Evolutionary conservation across 64 coral and sea anemone genomes (phyloP), one percentile per base, ranked within the genome.

Genomic region (Actinia tenebrosa): DNA sequence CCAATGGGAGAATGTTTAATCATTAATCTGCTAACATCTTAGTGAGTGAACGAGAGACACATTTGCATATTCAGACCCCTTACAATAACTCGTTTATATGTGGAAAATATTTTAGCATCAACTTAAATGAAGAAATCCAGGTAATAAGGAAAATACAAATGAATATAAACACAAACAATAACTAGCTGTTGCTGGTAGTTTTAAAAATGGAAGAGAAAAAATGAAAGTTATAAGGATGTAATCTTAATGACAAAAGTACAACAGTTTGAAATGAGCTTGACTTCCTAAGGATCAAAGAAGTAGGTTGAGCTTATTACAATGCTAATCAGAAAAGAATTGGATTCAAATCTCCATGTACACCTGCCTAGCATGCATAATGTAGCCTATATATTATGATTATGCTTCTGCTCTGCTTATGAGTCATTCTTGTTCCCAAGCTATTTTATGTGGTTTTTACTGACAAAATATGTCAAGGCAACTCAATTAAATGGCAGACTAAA

Each of bases 271-370:
- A 68, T 7, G 64, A n/a, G 10, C 23, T 72, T 14, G 45, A 50
- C 45, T 81, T 45, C 79, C 79, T 53, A 22, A 53, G 50, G 79
- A 72, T 53, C 16, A 19, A n/a, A n/a, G n/a, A 4, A 81, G 20
- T 50, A 81, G 79, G 45, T 81, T 81, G 79, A 53, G 17, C 16
- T 81, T 18, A 81, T 81, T 81, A 81, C 43, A 53, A 81, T 81
- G 79, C 23, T 18, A 81, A 81, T 81, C 79, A n/a, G 69, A 53
- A 53, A 45, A 81, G 79, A 44, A 81, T 81, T 81, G 45, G 79
- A 81, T 45, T 52, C 79, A 47, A 19, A 81, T 53, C 43, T 72
- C 2, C 14, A 25, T 22, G 69, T 72, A 30, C 69, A 72, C 69
- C 69, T 72, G 69, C 27, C 69, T 30, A 3, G 10, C 69, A 42